phyloP scores from a whole-genome alignment of 2,888 invertebrate species.

The Trisateles emortualis region DNA sequence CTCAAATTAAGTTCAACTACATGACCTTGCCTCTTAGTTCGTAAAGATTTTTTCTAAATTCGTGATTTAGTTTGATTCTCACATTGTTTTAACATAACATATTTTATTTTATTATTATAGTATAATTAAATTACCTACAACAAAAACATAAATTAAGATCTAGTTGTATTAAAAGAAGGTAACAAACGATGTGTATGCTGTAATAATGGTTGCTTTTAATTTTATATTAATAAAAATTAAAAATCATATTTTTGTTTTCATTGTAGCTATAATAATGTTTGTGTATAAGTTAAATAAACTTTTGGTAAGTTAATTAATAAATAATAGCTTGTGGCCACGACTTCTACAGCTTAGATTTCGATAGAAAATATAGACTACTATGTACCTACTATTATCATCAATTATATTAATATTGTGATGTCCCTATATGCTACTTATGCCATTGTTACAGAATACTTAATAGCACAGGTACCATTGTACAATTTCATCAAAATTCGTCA shows the following conservation, averaged over 20 bases:
- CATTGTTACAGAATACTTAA: too few species aligned
- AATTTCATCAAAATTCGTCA: too few species aligned
- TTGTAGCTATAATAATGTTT: too few species aligned
- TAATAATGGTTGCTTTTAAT: slow-evolving; percentile 85
- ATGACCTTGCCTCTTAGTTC: slow-evolving; percentile 45
- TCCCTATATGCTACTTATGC: too few species aligned
- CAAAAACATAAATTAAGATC: slow-evolving; percentile 60
- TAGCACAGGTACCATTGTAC: too few species aligned
- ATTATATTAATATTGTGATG: too few species aligned
- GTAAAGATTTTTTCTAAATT: slow-evolving; percentile 33
- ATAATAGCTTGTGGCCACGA: too few species aligned
- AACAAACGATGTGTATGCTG: slow-evolving; percentile 74
- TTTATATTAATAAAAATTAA: slow-evolving; percentile 82
- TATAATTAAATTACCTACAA: slow-evolving; percentile 48
- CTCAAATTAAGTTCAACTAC: slow-evolving; percentile 35
- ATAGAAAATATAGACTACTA: too few species aligned
- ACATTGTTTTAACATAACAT: slow-evolving; percentile 47
- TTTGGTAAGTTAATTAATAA: too few species aligned
- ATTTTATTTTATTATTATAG: slow-evolving; percentile 43
- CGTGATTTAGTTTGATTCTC: slow-evolving; percentile 52
- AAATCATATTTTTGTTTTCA: slow-evolving; percentile 41
- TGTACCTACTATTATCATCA: too few species aligned
- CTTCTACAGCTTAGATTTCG: too few species aligned
- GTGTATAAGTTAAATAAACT: too few species aligned
- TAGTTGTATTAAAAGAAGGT: slow-evolving; percentile 62